Percentiles rank a stretch among this genome's conserved stretches.
These are phyloP conservation scores for Brachyptera putata DNA, from an alignment of 2,888 invertebrate species.

Conservation along the genomic window DNA sequence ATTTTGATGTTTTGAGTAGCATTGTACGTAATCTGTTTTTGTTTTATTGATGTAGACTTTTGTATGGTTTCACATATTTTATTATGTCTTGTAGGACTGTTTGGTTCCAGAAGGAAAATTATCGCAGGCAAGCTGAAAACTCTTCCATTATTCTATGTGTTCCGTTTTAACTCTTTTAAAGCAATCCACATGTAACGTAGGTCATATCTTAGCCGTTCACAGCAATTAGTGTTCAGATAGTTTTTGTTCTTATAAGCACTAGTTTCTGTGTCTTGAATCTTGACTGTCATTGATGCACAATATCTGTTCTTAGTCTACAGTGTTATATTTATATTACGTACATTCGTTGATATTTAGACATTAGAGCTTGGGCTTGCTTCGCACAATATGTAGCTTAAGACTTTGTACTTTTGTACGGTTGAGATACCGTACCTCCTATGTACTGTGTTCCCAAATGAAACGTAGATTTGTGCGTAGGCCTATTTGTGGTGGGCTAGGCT, in stretches of 20 bases:
- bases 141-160: constrained; percentile 31
- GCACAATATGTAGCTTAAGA: constrained; percentile 11
- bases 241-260: constrained; percentile 8
- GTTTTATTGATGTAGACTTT: not conserved
- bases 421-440: too few species aligned
- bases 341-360: not conserved
- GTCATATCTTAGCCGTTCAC: too few species aligned
- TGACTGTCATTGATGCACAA: too few species aligned
- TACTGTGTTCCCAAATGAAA: too few species aligned
- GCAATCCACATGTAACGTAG: too few species aligned
- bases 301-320: too few species aligned
- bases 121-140: constrained; percentile 34
- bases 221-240: constrained; percentile 14
- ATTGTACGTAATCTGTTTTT: not conserved
- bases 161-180: not conserved
- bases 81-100: constrained; percentile 34
- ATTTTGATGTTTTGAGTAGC: constrained; percentile 3
- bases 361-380: constrained; percentile 12
- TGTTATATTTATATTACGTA: too few species aligned
- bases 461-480: too few species aligned
- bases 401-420: too few species aligned
- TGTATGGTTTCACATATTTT: constrained; percentile 9
- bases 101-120: constrained; percentile 35
- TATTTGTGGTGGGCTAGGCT: too few species aligned
- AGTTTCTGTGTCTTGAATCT: constrained; percentile 17